Base-by-base conservation (phyloP, 2,888 invertebrate genomes). In the Taphrorychus bicolor region DNA sequence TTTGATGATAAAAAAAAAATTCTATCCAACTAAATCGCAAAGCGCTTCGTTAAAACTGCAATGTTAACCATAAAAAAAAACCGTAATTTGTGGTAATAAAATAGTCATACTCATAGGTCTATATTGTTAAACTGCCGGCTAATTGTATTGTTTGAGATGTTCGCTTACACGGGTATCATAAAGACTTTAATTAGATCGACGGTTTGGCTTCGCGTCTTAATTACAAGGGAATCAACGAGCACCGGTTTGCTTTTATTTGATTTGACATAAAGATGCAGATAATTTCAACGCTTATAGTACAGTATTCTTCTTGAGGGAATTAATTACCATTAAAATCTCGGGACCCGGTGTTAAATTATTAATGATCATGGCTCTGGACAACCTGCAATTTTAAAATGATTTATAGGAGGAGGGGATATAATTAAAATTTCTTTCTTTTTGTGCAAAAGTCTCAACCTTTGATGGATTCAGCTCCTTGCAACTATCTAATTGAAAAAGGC, bases 251-350 rank as follows among this genome's bases (percentile, higher is more conserved):
- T 40, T 56, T 56, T 56, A 40, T 40, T 32, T 56, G 40, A 56
- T 18, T 40, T 40, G 56, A 56, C 41, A 56, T 56, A 56, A 32
- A 56, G 56, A 56, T 41, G 40, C 56, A 17, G 5, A 32, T 41
- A 16, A 41, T 40, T 56, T 56, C 14, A 23, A 23, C 53, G 5
- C 22, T 53, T 53, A 53, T 53, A 32, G 32, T 32, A 11, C 32
- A 32, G 5, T 7, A 14, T 45, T 14, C 17, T 14, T 17, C 16
- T n/a, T 45, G 16, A 17, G 21, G 14, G 19, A 51, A 14, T 51
- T 51, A 51, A 51, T 51, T 21, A 51, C 11, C 51, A 19, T 45
- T 45, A 45, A 45, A 45, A 16, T 45, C 16, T 14, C 14, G 7
- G 14, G 14, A 5, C 17, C 45, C 14, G 45, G 7, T 5, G 40